Evolutionary conservation across 64 coral and sea anemone species (phyloP).

Genomic region (Platygyra sinensis): DNA sequence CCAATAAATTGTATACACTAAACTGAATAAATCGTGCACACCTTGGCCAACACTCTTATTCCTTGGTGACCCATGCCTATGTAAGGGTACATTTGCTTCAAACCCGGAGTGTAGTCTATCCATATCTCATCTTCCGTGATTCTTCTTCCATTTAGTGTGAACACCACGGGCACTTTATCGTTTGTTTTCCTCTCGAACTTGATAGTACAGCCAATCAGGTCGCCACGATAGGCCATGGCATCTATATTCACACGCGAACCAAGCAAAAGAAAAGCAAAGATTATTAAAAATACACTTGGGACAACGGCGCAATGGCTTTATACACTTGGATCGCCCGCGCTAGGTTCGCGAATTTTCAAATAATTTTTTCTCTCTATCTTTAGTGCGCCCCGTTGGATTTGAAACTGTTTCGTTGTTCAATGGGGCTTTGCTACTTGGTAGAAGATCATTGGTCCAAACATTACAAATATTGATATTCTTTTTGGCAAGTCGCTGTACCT

Average conservation of each 20-base stretch:
- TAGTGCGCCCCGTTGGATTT: too few species aligned
- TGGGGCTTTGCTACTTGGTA: too few species aligned
- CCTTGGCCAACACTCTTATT: slow-evolving; percentile 25
- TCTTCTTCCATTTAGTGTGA: slow-evolving; percentile 33
- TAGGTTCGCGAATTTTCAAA: too few species aligned
- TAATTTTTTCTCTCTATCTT: too few species aligned
- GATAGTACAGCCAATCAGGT: slow-evolving; percentile 32
- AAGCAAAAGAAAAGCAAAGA: too few species aligned
- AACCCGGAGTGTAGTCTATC: not conserved
- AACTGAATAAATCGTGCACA: not conserved
- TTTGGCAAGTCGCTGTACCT: too few species aligned
- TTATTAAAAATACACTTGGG: too few species aligned
- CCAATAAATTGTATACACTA: not conserved
- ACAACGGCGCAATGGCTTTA: too few species aligned
- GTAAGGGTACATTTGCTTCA: not conserved
- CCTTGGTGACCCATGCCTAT: not conserved
- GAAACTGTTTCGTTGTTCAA: too few species aligned
- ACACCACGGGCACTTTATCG: slow-evolving; percentile 8
- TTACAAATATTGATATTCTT: too few species aligned
- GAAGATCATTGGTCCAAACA: too few species aligned
- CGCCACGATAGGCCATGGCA: slow-evolving; percentile 52
- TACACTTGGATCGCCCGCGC: too few species aligned
- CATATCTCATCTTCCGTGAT: not conserved
- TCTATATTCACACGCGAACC: not conserved
- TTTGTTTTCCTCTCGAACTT: not conserved